Base-by-base conservation (phyloP, 2,797 vertebrate species). In the Dipus sagitta region DNA sequence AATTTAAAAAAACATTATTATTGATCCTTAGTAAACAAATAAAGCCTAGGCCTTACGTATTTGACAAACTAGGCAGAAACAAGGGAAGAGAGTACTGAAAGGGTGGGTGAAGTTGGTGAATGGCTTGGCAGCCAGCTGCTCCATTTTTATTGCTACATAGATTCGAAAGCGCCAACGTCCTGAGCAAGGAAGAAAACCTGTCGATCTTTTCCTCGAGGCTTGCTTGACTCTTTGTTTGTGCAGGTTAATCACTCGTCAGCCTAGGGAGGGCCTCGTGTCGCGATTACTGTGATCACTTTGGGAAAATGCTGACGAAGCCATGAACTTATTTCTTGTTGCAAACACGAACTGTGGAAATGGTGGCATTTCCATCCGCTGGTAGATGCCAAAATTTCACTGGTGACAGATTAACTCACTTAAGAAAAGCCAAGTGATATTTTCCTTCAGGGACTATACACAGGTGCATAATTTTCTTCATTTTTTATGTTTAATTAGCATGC, bases 231-330 rank as follows among this genome's bases (percentile, higher is more conserved):
- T 83, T 58, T 34, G 34, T 20, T 81, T 60, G 72, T 38, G 42
- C 90, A 89, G 83, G 21, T 24, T 74, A 67, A 86, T 79, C n/a
- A 86, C 67, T 90, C 92, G 72, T 91, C 93, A 83, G 85, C 79
- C 94, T 91, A 90, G 78, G 3, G 26, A 67, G 88, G 64, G 12
- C 68, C 34, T 83, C 23, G 17, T 67, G 52, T 70, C 12, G 0
- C 81, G 71, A 93, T 75, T 30, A 72, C 74, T 3, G 2, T 83
- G 82, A 84, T 65, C 71, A 74, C 77, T 77, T 82, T 88, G 47
- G 89, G 42, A 93, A 93, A 93, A 89, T 34, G 74, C 88, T 95
- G 52, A 94, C 80, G 89, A n/a, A 80, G 64, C 79, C 72, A 52
- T 70, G 68, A 74, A 60, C 47, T 58, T 42, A 34, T 75, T 86